Evolutionary conservation across 2,113 vertebrate species (phyloP), one percentile per base, ranked within the genome.

Genomic region (Brachyhypopomus occidentalis): DNA sequence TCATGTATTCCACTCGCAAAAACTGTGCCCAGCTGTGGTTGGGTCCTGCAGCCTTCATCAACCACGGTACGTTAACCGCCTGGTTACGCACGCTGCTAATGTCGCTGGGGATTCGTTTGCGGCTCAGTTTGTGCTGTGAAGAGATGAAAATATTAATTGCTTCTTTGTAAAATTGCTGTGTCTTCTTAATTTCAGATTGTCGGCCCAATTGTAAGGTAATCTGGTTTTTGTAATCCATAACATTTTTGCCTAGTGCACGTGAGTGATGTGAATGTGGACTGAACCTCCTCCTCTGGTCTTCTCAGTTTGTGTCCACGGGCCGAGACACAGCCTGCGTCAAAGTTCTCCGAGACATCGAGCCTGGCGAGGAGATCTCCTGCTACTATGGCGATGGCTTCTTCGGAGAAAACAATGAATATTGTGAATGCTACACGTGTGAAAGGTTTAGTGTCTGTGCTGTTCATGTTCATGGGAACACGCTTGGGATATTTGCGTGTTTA

Each of bases 371-470:
- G 85, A 99, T 99, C 86, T 99, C 98, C 5, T 99, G 98, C 92
- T 98, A 99, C 81, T 99, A 99, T 0, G 98, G 98, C 86, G 98
- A 99, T 87, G 97, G 97, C 0, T 99, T 99, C 91, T 99, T 99
- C 90, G 98, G 97, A 82, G 98, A 99, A 92, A 99, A 95, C 83
- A 99, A 99, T 78, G 98, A 99, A 83, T 98, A 94, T 93, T 99
- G 97, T 93, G 98, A 99, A 94, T 99, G 98, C 90, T 99, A 99
- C 85, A 99, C 98, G 22, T 99, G 98, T 94, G 98, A 99, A 94
- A 95, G 98, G 98, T 99, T 83, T 88, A 11, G 3, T n/a, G 36
- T 38, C 25, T 16, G 8, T 4, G 14, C 3, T 38, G 38, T 14
- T 17, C 23, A n/a, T n/a, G n/a, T n/a, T n/a, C n/a, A n/a, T 55